These are phyloP conservation scores for Amphiduros pacificus DNA, from an alignment of 2,888 invertebrate species.

Conservation along the genomic window DNA sequence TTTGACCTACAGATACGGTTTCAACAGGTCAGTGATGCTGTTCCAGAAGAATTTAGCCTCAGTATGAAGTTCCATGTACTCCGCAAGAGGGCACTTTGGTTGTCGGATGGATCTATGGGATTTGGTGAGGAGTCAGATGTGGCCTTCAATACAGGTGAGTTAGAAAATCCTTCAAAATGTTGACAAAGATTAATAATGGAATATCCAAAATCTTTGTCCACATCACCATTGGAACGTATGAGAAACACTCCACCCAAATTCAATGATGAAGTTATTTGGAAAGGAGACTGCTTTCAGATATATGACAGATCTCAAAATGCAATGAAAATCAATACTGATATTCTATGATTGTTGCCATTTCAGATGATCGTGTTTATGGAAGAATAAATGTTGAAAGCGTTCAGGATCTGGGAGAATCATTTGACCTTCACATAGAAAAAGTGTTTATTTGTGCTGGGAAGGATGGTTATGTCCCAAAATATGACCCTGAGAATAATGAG, in stretches of 20 bases:
- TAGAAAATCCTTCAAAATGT: no score
- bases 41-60: slow-evolving; percentile 53
- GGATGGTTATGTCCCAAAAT: slow-evolving; percentile 59
- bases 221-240: no score
- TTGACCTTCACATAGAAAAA: slow-evolving; percentile 53
- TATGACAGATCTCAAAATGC: no score
- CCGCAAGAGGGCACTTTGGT: slow-evolving; percentile 50
- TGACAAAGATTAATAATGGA: no score
- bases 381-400: slow-evolving; percentile 54
- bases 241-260: no score
- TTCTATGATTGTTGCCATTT: neutral
- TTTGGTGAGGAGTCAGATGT: slow-evolving; percentile 42
- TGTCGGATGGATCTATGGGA: slow-evolving; percentile 41
- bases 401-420: slow-evolving; percentile 52
- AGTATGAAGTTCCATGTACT: slow-evolving; percentile 54
- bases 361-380: slow-evolving; percentile 57
- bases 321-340: no score
- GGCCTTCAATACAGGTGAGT: slow-evolving; percentile 51
- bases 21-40: slow-evolving; percentile 59
- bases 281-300: no score
- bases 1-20: slow-evolving; percentile 57
- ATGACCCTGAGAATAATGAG: slow-evolving; percentile 50
- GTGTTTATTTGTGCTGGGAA: slow-evolving; percentile 58
- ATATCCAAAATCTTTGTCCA: no score
- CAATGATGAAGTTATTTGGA: no score